Evolutionary conservation across 2,888 invertebrate species (phyloP), one percentile per base, ranked within the genome.

Genomic region (Stenichneumon culpator): DNA sequence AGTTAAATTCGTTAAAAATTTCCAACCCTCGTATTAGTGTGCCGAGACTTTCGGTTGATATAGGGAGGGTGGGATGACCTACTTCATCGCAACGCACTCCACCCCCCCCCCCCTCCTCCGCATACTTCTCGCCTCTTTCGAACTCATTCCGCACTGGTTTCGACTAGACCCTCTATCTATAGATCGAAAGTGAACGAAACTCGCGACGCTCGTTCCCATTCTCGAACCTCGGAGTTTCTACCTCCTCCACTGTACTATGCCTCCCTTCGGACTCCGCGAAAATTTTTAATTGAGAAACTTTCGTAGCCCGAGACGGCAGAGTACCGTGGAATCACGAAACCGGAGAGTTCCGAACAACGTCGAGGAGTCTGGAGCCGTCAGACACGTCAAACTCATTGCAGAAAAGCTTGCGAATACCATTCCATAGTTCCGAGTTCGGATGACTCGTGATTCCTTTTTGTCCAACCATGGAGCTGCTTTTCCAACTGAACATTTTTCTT

Each of bases 281-380:
- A 90, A 92, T 92, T 92, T 92, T 92, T 92, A 92, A 92, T 92
- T 92, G 92, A 92, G 92, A 92, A 92, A 92, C 90, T 92, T 92
- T 91, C 81, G 84, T 85, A 86, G 84, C 86, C 86, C 81, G 74
- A 82, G 63, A 82, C 11, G 74, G 39, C 5, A 70, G 57, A 77
- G 85, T 79, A 72, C 39, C 50, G 70, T 39, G 25, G 57, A 85
- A 82, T 74, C 82, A 79, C 79, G 82, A 75, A 82, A 75, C 57
- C 69, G 1, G 67, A 68, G 57, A 22, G 50, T 39, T 54, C 44
- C 54, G 69, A 50, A 74, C 63, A 74, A 54, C 74, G 78, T 65
- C 67, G 74, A 70, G 54, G 47, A 82, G 84, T 82, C 74, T 60
- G 70, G 72, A 82, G 79, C 79, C 82, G 79, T 85, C 85, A 79